Evolutionary conservation across 2,797 vertebrate species (phyloP), one percentile per base, ranked within the genome.

Genomic region (Xiphorhynchus erythropygius): DNA sequence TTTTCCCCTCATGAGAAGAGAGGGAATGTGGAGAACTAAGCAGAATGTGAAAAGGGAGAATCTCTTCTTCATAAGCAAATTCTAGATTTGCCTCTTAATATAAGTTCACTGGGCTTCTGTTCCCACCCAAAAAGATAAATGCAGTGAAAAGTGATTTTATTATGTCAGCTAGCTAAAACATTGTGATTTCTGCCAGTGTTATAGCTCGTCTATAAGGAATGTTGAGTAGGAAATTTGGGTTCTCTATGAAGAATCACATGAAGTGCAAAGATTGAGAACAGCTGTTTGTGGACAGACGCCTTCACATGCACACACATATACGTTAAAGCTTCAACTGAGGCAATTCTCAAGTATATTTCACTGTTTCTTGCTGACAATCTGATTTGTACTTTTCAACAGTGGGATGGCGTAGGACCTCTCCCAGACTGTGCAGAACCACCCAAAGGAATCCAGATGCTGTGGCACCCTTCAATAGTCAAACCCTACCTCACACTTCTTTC

Each of bases 401-500:
- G 99, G 99, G 99, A 99, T 97, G 99, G 99, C 15, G 99, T 99
- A 68, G 99, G 99, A 94, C 99, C 99, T 93, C 99, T 99, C 96
- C 99, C 99, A 41, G 99, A 99, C 95, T 98, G 99, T 73, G 98
- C 98, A 32, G 99, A 99, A 95, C 99, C 99, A 78, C 99, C 99
- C 62, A 99, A 99, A 98, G 99, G 99, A 84, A 99, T 99, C 97
- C 99, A 99, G 98, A 99, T 99, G 99, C 97, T 99, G 97, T 99
- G 99, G 99, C 99, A 99, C 98, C 99, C 99, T 63, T 99, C 99
- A 95, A 99, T 99, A 96, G 99, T 99, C 96, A 99, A 99, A 98
- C 99, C 99, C 98, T 99, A 99, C 99, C 99, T 99, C 98, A 99
- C 99, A 87, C 99, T 99, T 98, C 98, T 99, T 96, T 99, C 99